Evolutionary conservation across 2,888 invertebrate species (phyloP).

Genomic region (Autographa pulchrina): DNA sequence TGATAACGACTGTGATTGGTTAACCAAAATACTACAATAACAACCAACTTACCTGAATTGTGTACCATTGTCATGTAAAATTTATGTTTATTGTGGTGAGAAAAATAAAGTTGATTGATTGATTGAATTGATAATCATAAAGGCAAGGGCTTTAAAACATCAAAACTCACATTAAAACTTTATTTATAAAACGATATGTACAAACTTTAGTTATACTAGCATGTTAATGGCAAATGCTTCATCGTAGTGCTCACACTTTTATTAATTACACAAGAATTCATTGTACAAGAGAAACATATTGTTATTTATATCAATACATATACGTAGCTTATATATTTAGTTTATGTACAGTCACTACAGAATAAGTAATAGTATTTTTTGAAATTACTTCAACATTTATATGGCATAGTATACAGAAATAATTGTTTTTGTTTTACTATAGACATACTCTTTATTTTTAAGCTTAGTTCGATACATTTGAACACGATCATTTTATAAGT

Average conservation of each 20-base stretch:
- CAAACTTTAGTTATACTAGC: slow-evolving; percentile 60
- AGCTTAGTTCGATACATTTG: slow-evolving; percentile 11
- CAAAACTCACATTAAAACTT: slow-evolving; percentile 57
- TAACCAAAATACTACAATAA: background rate
- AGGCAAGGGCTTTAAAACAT: slow-evolving; percentile 13
- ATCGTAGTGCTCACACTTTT: slow-evolving; percentile 15
- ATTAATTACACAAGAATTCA: slow-evolving; percentile 12
- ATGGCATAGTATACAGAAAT: background rate
- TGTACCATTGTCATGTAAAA: too few species aligned
- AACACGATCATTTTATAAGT: slow-evolving; percentile 23
- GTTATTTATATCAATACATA: slow-evolving; percentile 9
- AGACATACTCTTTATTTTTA: background rate
- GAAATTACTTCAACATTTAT: too few species aligned
- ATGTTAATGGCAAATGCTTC: slow-evolving; percentile 42
- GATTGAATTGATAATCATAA: background rate
- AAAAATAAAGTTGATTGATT: too few species aligned
- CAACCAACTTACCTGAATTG: too few species aligned
- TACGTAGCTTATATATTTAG: slow-evolving; percentile 18
- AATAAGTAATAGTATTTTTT: background rate
- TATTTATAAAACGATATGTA: slow-evolving; percentile 71
- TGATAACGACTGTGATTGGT: too few species aligned
- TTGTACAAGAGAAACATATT: slow-evolving; percentile 71
- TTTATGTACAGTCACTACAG: slow-evolving; percentile 25
- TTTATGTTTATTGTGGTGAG: too few species aligned
- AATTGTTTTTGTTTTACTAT: background rate